Base-by-base conservation (phyloP, 2,797 vertebrate genomes). In the Luscinia megarhynchos region DNA sequence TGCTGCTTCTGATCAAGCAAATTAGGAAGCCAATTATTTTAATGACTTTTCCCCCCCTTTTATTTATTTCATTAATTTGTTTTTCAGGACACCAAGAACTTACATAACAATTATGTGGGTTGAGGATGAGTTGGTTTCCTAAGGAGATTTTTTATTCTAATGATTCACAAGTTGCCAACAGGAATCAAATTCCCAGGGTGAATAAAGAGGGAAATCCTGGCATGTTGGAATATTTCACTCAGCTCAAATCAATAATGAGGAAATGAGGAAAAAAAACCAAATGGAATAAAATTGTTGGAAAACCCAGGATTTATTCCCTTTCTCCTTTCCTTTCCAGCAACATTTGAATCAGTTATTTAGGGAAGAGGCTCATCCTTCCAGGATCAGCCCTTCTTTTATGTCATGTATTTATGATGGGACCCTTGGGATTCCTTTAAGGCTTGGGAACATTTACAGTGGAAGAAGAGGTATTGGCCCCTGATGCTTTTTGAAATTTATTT, bases 1-100 rank as follows among this genome's bases (percentile, higher is more conserved):
- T 80, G 83, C 74, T 83, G 63, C 80, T 89, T 94, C 94, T 87
- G 82, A 82, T 69, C 46, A 68, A 93, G 69, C 54, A 81, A 80
- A 93, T 94, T 85, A 87, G 26, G 24, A 38, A 66, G 23, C 3
- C 11, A 80, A 62, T 74, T 93, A 86, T 87, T 87, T 77, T 85
- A 79, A 89, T 74, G 27, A 16, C 23, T 48, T 66, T 11, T 3
- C 12, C 13, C 5, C 30, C 20, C 5, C 20, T 6, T 38, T 46
- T 46, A 68, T 54, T 62, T 75, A 75, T 58, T 67, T 58, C 48
- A 55, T 69, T 76, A 27, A 43, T 43, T 66, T 27, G 20, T 62
- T 62, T 58, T 50, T 77, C 59, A 82, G 93, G 64, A 84, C 16
- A 67, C 11, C 46, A 55, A 75, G 82, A 89, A 59, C 69, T 89